phyloP scores from a whole-genome alignment of 2,113 vertebrate genomes.

The Columba livia region DNA sequence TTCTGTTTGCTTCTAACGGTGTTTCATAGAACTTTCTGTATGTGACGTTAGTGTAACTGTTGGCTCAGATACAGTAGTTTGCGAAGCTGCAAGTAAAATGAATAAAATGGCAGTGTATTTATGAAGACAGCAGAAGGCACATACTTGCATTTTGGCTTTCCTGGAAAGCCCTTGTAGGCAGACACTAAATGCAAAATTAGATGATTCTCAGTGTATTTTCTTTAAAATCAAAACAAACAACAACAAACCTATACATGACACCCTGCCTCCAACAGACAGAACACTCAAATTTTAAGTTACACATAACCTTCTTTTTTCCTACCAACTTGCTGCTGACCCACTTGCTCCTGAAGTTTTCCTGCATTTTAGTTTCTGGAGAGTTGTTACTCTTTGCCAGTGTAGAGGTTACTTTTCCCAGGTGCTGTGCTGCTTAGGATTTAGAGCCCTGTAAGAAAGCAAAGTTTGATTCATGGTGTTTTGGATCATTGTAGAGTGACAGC shows the following conservation, averaged over 20 bases:
- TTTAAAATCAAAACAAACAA: no score
- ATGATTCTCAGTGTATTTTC: neutral
- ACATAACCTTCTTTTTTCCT: neutral
- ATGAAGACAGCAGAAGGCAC: neutral
- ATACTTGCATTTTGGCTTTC: neutral
- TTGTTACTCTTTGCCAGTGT: neutral
- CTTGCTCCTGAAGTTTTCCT: neutral
- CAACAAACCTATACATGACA: neutral
- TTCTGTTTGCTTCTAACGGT: neutral
- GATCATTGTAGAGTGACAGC: neutral
- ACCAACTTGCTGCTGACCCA: neutral
- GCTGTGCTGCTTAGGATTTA: neutral
- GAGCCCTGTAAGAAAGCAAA: neutral
- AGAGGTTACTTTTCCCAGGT: neutral
- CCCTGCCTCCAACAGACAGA: no score
- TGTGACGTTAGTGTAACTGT: neutral
- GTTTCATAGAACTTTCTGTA: neutral
- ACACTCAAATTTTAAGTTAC: neutral
- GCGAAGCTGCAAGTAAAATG: neutral
- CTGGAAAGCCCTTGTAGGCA: neutral
- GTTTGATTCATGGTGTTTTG: neutral
- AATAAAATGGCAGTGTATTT: neutral
- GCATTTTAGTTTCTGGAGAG: neutral
- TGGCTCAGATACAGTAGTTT: neutral
- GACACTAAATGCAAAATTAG: neutral